A percentile compares a stretch with the other conserved stretches of the same genome.
Conservation (phyloP, 1,140 invertebrate species). For the Conus betulinus region DNA sequence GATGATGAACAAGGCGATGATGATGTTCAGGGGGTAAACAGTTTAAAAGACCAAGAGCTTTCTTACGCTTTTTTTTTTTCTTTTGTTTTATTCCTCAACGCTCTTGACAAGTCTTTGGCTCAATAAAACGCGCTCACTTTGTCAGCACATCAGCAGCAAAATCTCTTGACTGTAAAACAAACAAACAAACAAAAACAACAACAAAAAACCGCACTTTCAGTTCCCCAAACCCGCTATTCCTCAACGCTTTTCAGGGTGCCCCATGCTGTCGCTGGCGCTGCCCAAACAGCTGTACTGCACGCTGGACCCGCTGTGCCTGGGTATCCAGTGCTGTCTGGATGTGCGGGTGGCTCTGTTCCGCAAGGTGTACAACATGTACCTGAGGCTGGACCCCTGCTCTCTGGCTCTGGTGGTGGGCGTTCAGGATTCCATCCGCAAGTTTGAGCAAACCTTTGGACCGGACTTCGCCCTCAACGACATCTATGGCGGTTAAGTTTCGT, state of each 20-base stretch:
- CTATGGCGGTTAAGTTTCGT: constrained; percentile 23
- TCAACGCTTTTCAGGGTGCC: constrained; percentile 48
- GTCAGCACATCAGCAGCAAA: too few relatives aligned
- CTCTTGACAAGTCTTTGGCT: too few relatives aligned
- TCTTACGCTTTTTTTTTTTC: too few relatives aligned
- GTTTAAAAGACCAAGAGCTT: too few relatives aligned
- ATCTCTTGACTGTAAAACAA: too few relatives aligned
- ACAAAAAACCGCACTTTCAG: too few relatives aligned
- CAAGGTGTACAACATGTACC: constrained; percentile 55
- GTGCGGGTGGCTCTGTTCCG: constrained; percentile 56
- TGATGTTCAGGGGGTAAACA: too few relatives aligned
- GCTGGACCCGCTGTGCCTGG: constrained; percentile 60
- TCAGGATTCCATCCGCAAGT: constrained; percentile 29
- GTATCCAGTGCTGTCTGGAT: constrained; percentile 58
- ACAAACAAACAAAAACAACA: too few relatives aligned
- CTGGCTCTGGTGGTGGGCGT: constrained; percentile 44
- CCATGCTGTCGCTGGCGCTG: constrained; percentile 54
- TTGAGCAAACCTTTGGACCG: constrained; percentile 29
- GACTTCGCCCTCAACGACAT: constrained; percentile 28
- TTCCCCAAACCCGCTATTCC: too few relatives aligned
- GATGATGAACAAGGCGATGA: too few relatives aligned
- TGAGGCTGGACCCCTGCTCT: constrained; percentile 53
- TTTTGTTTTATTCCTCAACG: too few relatives aligned
- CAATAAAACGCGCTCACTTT: too few relatives aligned
- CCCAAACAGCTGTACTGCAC: constrained; percentile 59